Evolutionary conservation across 2,797 vertebrate genomes (phyloP).

Genomic region (Fratercula arctica): DNA sequence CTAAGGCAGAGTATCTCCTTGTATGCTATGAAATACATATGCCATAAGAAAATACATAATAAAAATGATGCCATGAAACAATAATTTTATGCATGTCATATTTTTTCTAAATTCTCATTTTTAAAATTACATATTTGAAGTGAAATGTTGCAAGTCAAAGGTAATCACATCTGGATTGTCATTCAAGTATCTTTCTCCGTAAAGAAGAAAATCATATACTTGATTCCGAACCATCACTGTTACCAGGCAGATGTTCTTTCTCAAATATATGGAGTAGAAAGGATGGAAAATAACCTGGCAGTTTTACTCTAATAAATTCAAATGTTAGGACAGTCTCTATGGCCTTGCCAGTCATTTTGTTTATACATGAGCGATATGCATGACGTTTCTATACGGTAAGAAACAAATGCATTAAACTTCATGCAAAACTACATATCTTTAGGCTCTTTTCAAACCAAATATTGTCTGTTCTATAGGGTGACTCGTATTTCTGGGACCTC

Average conservation of each 20-base stretch:
- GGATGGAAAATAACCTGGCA: slow-evolving; percentile 24
- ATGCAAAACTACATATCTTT: not conserved
- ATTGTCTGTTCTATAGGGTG: not conserved
- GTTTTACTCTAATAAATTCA: slow-evolving; percentile 3
- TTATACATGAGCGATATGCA: not conserved
- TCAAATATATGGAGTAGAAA: slow-evolving; percentile 8
- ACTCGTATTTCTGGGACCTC: slow-evolving; percentile 10
- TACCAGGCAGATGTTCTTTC: slow-evolving; percentile 38
- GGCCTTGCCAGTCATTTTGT: slow-evolving; percentile 38
- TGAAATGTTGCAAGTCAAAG: not conserved
- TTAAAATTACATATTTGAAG: not conserved
- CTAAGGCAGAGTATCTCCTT: not conserved
- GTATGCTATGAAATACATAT: not conserved
- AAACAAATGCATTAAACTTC: not conserved
- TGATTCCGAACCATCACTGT: not conserved
- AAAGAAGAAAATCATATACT: not conserved
- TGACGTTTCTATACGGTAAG: not conserved
- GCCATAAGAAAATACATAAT: not conserved
- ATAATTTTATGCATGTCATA: not conserved
- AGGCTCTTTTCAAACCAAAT: not conserved
- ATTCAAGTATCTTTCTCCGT: not conserved
- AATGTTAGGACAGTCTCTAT: not conserved
- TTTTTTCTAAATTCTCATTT: not conserved
- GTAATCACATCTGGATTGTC: not conserved
- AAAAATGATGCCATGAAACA: not conserved